Evolutionary conservation across 2,797 vertebrate species (phyloP).

Genomic region (Thamnophis elegans): DNA sequence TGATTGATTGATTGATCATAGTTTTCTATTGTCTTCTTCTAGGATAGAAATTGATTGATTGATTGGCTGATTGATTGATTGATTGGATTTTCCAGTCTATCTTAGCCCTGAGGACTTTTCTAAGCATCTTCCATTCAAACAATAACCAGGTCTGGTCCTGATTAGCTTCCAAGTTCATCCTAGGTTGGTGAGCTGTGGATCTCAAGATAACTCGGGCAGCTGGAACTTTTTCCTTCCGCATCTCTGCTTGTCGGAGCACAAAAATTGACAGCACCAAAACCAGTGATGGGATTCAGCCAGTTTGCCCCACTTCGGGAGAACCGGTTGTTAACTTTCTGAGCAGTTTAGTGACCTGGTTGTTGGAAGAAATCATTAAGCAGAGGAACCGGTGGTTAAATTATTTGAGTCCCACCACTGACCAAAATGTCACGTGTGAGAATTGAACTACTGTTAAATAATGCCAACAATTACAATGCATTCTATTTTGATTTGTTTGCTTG

Average conservation of each 20-base stretch:
- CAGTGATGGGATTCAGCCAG: too few species aligned
- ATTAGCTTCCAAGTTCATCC: not conserved
- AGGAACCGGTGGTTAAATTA: too few species aligned
- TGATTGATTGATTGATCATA: too few species aligned
- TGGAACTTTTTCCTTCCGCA: not conserved
- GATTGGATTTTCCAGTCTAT: not conserved
- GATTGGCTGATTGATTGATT: too few species aligned
- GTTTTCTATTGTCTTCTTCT: too few species aligned
- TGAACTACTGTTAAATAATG: not conserved
- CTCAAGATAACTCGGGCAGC: not conserved
- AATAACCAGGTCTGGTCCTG: not conserved
- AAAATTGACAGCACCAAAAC: not conserved
- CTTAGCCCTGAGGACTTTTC: not conserved
- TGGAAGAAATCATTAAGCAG: too few species aligned
- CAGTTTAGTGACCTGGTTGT: too few species aligned
- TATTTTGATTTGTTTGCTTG: not conserved
- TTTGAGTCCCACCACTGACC: too few species aligned
- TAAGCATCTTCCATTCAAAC: not conserved
- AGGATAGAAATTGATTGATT: too few species aligned
- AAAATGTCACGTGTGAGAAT: not conserved
- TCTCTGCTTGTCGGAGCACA: not conserved
- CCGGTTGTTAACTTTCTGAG: too few species aligned
- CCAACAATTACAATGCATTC: not conserved
- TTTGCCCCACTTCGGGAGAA: too few species aligned
- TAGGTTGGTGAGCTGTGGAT: not conserved